These are phyloP conservation scores for Thecophora atra DNA, from an alignment of 2,888 invertebrate genomes.

Conservation along the genomic window DNA sequence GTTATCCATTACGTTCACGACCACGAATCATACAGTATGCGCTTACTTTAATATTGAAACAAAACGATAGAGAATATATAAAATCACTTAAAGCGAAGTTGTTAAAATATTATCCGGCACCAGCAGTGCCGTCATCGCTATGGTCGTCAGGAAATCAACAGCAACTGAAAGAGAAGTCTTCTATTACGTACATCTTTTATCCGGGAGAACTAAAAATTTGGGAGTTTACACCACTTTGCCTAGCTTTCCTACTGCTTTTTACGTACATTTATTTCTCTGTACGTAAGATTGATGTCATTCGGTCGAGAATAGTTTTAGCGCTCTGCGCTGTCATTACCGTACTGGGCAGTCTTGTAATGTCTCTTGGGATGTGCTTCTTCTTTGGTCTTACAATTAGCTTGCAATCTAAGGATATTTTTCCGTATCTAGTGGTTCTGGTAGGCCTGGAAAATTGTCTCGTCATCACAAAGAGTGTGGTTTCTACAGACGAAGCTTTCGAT, in stretches of 20 bases:
- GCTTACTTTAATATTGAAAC: conserved; percentile 84
- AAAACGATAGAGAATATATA: conserved; percentile 82
- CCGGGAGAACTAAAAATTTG: conserved; percentile 87
- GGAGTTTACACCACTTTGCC: conserved; percentile 84
- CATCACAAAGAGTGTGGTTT: conserved; percentile 91
- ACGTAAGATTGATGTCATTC: conserved; percentile 80
- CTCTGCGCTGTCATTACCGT: conserved; percentile 90
- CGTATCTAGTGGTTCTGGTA: conserved; percentile 93
- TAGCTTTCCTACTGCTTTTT: conserved; percentile 87
- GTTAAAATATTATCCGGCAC: conserved; percentile 76
- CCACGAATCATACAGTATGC: conserved; percentile 90
- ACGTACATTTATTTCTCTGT: conserved; percentile 95
- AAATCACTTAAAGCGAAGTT: conserved; percentile 78
- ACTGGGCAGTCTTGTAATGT: conserved; percentile 88
- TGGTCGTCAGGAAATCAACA: conserved; percentile 42
- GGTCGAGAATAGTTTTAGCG: conserved; percentile 72
- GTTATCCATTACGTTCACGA: conserved; percentile 84
- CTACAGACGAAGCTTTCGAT: conserved; percentile 91
- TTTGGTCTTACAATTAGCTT: conserved; percentile 84
- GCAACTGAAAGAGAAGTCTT: conserved; percentile 53
- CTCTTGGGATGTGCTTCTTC: conserved; percentile 87
- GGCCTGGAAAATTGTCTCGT: conserved; percentile 93
- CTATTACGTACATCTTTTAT: conserved; percentile 79
- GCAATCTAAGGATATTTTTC: conserved; percentile 90
- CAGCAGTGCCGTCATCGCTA: conserved; percentile 66